Percentiles rank a stretch among this genome's conserved stretches.
These are phyloP conservation scores for Xiphophorus hellerii DNA, from an alignment of 2,113 vertebrate genomes.

Conservation along the genomic window DNA sequence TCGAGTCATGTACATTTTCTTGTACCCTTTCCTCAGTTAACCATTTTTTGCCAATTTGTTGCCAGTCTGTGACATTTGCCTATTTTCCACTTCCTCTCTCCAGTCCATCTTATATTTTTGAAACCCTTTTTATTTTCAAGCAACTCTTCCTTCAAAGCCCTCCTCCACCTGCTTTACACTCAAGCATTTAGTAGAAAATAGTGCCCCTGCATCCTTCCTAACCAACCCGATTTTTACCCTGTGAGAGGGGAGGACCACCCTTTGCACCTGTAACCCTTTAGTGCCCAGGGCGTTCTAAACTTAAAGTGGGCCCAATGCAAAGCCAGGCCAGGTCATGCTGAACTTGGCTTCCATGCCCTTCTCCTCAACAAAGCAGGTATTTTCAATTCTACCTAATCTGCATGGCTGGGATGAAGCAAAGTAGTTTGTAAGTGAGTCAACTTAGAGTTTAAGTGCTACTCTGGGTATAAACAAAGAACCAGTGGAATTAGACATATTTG, in stretches of 20 bases:
- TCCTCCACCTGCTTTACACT: slow-evolving; percentile 11
- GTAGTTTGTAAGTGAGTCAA: slow-evolving; percentile 12
- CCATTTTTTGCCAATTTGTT: slow-evolving; percentile 12
- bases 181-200: slow-evolving; percentile 26
- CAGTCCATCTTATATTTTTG: not conserved
- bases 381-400: slow-evolving; percentile 66
- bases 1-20: slow-evolving; percentile 12
- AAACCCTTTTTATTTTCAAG: slow-evolving; percentile 35
- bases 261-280: slow-evolving; percentile 84
- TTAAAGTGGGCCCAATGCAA: slow-evolving; percentile 53
- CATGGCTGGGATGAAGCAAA: slow-evolving; percentile 42
- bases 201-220: slow-evolving; percentile 34
- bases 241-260: slow-evolving; percentile 79
- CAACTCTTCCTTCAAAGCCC: slow-evolving; percentile 27
- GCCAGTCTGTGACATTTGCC: slow-evolving; percentile 1
- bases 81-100: slow-evolving; percentile 20
- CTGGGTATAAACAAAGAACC: slow-evolving; percentile 27
- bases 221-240: slow-evolving; percentile 31
- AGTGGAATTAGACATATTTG: not conserved
- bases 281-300: slow-evolving; percentile 78
- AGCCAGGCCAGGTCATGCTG: slow-evolving; percentile 45
- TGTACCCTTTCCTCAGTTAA: not conserved
- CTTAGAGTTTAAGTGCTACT: slow-evolving; percentile 7
- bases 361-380: slow-evolving; percentile 72
- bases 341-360: slow-evolving; percentile 36